Conservation (phyloP, 2,113 vertebrate species). For the Ailurus styani region DNA sequence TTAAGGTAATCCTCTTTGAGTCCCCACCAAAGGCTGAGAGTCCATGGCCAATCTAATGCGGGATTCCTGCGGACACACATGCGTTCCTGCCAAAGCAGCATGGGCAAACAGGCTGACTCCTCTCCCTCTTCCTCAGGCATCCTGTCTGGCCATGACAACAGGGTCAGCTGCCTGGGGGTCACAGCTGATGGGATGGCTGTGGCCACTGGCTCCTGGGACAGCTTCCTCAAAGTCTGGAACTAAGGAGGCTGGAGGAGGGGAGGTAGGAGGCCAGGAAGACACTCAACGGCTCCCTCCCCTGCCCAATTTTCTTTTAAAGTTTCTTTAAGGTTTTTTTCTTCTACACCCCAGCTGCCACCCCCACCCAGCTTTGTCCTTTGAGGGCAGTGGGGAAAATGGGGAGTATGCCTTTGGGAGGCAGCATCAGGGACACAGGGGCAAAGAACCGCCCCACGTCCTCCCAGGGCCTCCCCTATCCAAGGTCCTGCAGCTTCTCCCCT, state of each 20-base stretch:
- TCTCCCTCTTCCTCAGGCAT: slow-evolving; percentile 82
- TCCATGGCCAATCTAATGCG: neutral
- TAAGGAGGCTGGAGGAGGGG: slow-evolving; percentile 69
- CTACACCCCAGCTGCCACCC: neutral
- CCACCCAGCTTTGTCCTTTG: neutral
- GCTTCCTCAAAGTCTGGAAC: slow-evolving; percentile 99
- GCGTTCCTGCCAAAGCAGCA: neutral
- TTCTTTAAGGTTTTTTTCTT: neutral
- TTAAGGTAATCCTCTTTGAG: neutral
- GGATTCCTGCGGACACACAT: neutral
- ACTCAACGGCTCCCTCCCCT: neutral
- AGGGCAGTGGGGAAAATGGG: neutral
- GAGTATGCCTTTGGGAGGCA: slow-evolving; percentile 38
- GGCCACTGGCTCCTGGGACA: slow-evolving; percentile 98
- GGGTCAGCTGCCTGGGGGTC: slow-evolving; percentile 96
- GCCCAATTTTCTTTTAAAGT: neutral
- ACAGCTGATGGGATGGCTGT: slow-evolving; percentile 94
- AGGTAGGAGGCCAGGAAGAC: neutral
- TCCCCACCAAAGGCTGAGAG: neutral
- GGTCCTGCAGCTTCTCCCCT: neutral
- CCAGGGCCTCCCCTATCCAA: neutral
- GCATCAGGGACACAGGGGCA: neutral
- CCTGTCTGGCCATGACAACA: slow-evolving; percentile 96
- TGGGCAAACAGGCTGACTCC: neutral
- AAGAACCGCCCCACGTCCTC: neutral